Evolutionary conservation across 2,113 vertebrate genomes (phyloP).

Genomic region (Tyto alba): DNA sequence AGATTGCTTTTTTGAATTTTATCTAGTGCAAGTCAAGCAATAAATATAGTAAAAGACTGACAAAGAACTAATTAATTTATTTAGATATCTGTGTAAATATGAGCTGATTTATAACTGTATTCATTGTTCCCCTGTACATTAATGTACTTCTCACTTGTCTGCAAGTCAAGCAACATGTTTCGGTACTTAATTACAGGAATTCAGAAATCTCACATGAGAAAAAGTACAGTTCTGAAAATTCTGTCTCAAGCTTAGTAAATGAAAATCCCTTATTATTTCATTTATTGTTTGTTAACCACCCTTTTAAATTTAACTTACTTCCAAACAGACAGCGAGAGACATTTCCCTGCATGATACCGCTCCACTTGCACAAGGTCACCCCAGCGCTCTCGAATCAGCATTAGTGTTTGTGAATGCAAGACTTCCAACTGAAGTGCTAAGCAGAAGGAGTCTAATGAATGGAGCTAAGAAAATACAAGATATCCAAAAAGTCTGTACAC

Average conservation of each 20-base stretch:
- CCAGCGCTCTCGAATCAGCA: conserved; percentile 96
- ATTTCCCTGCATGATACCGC: conserved; percentile 91
- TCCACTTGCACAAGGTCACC: conserved; percentile 99
- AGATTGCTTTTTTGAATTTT: background rate
- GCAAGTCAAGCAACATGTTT: background rate
- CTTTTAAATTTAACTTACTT: conserved; percentile 83
- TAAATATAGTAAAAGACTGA: background rate
- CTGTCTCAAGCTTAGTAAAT: background rate
- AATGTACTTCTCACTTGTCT: background rate
- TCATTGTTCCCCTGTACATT: background rate
- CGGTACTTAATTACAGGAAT: background rate
- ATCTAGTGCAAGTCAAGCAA: background rate
- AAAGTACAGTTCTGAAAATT: background rate
- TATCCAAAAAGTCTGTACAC: background rate
- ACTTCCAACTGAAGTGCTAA: conserved; percentile 97
- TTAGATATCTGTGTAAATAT: background rate
- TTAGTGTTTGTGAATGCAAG: conserved; percentile 93
- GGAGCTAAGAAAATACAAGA: conserved; percentile 75
- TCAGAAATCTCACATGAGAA: background rate
- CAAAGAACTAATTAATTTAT: background rate
- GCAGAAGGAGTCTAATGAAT: conserved; percentile 90
- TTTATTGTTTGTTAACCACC: background rate
- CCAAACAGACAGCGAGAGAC: conserved; percentile 94
- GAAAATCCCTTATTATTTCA: background rate
- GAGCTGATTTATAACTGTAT: background rate